Conservation (phyloP, 2,113 vertebrate species). For the Toxostoma redivivum region DNA sequence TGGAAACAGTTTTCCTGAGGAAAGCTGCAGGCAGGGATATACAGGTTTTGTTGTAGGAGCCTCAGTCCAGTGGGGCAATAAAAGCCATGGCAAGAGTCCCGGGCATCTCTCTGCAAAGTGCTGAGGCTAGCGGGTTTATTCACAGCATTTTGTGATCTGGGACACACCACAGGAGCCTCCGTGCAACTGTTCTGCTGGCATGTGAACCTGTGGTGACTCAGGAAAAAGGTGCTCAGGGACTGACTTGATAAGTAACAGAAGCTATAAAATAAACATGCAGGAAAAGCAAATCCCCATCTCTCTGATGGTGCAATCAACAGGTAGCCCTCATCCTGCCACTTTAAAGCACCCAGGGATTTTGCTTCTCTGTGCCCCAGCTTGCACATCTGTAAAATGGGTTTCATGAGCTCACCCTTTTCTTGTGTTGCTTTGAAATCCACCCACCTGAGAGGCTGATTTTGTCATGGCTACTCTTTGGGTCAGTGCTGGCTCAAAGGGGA, state of each 20-base stretch:
- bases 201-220: neutral
- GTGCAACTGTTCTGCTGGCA: slow-evolving; percentile 52
- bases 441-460: neutral
- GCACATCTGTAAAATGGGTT: neutral
- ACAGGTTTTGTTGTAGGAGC: neutral
- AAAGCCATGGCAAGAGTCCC: neutral
- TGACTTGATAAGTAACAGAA: neutral
- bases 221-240: neutral
- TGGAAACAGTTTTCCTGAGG: neutral
- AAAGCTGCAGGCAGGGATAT: neutral
- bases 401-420: neutral
- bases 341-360: neutral
- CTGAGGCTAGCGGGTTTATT: neutral
- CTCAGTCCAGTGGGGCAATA: neutral
- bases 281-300: neutral
- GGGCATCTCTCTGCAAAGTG: neutral
- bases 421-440: neutral
- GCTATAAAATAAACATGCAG: neutral
- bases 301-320: neutral
- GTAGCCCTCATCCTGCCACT: neutral
- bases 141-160: neutral
- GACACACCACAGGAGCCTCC: slow-evolving; percentile 15
- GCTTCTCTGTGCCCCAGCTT: neutral
- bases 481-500: neutral
- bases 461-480: neutral